Percentiles rank a stretch among this genome's conserved stretches.
phyloP scores from a whole-genome alignment of 2,888 invertebrate genomes.

The Papilio elwesi region DNA sequence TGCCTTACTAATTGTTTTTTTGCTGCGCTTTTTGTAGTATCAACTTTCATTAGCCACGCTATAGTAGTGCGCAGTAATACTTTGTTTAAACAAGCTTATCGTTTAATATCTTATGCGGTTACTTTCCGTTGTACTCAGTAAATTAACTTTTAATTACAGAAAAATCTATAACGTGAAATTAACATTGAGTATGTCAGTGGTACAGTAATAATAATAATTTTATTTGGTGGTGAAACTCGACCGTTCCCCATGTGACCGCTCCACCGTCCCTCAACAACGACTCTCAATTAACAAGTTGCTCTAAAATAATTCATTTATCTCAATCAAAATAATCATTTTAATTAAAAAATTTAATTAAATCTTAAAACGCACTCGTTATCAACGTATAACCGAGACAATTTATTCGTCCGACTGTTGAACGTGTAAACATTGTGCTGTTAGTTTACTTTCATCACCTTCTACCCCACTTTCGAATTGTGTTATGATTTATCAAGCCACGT shows the following conservation, averaged over 20 bases:
- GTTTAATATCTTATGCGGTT: too few species aligned
- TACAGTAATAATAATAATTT: slow-evolving; percentile 21
- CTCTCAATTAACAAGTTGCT: slow-evolving; percentile 6
- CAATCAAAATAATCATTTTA: slow-evolving; percentile 12
- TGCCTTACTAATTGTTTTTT: too few species aligned
- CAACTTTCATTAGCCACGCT: too few species aligned
- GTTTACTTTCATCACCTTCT: not conserved
- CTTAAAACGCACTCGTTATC: slow-evolving; percentile 2
- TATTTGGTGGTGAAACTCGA: slow-evolving; percentile 13
- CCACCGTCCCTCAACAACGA: not conserved
- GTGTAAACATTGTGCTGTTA: not conserved
- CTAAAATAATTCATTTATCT: slow-evolving; percentile 10
- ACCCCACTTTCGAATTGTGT: not conserved
- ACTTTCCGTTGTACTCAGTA: too few species aligned
- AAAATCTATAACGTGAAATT: not conserved
- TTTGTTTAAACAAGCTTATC: too few species aligned
- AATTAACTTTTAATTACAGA: too few species aligned
- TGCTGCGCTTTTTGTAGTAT: too few species aligned
- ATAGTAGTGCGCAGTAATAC: too few species aligned
- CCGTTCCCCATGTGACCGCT: not conserved
- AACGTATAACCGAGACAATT: not conserved
- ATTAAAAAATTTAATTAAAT: not conserved
- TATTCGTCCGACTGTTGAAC: not conserved
- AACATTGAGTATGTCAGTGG: slow-evolving; percentile 11
- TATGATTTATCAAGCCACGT: not conserved